A percentile compares a stretch with the other conserved stretches of the same genome.
These are phyloP conservation scores for Drosophila nikananu DNA, from an alignment of 1,140 invertebrate genomes.

Conservation along the genomic window DNA sequence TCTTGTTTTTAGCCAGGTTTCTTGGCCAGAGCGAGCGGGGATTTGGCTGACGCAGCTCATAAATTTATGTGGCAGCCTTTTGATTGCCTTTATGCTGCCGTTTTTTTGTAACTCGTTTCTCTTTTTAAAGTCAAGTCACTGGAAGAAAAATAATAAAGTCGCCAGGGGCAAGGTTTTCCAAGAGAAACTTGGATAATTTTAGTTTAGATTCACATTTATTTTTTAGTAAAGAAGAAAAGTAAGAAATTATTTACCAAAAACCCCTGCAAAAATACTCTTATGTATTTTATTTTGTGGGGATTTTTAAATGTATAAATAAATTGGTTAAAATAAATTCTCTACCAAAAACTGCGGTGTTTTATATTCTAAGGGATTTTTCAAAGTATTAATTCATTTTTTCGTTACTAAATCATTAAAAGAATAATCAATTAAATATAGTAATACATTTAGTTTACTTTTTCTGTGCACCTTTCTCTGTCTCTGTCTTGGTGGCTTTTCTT, in stretches of 20 bases:
- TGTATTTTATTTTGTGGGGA: not conserved
- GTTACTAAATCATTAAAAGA: not conserved
- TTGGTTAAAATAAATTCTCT: no score
- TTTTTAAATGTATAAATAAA: no score
- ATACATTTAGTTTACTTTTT: not conserved
- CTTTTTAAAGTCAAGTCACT: not conserved
- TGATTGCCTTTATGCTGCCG: slow-evolving; percentile 65
- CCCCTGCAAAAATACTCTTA: not conserved
- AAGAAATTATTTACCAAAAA: not conserved
- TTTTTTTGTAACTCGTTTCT: slow-evolving; percentile 18
- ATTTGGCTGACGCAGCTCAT: slow-evolving; percentile 72
- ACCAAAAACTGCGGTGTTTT: no score
- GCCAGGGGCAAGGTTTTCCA: no score
- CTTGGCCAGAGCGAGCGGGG: slow-evolving; percentile 41
- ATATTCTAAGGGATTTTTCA: not conserved
- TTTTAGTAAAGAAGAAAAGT: no score
- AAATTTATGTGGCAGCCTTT: slow-evolving; percentile 77
- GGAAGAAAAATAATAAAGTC: not conserved
- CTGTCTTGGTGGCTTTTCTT: not conserved
- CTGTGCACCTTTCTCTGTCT: slow-evolving; percentile 1
- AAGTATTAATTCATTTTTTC: not conserved
- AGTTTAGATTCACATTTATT: no score
- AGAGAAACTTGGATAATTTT: no score
- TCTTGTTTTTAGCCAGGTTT: not conserved
- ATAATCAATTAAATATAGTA: no score